Percentiles rank a stretch among this genome's conserved stretches.
Conservation (phyloP, 2,797 vertebrate species). For the Scarus forsteni region DNA sequence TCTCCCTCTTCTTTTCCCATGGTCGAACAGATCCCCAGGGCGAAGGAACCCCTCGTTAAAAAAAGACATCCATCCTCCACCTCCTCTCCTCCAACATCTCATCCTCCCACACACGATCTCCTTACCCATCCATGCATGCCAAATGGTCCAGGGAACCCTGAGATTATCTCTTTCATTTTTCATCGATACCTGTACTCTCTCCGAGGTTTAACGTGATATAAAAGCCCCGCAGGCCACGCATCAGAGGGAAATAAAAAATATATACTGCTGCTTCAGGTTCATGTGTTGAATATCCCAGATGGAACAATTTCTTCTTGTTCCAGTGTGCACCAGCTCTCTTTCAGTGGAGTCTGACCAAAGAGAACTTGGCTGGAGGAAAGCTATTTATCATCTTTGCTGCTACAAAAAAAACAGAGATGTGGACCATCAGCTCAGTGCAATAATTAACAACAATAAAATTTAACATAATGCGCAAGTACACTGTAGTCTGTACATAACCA, state of each 20-base stretch:
- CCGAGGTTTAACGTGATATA: background rate
- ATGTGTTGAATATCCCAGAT: constrained; percentile 9
- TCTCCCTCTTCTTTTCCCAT: constrained; percentile 5
- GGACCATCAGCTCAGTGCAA: too few relatives aligned
- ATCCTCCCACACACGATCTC: constrained; percentile 49
- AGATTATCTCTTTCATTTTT: constrained; percentile 16
- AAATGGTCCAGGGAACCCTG: constrained; percentile 31
- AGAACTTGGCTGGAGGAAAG: background rate
- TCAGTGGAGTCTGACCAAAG: constrained; percentile 1
- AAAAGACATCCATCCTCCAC: constrained; percentile 6
- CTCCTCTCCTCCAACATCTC: constrained; percentile 44
- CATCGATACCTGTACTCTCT: constrained; percentile 5
- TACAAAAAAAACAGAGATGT: too few relatives aligned
- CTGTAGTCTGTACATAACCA: too few relatives aligned
- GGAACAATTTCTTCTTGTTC: constrained; percentile 4
- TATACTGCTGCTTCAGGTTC: constrained; percentile 2
- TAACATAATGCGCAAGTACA: too few relatives aligned
- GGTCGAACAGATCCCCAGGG: constrained; percentile 48
- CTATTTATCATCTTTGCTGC: background rate
- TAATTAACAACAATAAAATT: too few relatives aligned
- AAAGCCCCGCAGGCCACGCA: constrained; percentile 4
- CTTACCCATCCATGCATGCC: constrained; percentile 19
- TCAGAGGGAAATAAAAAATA: background rate
- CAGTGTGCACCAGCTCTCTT: background rate
- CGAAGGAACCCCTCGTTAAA: constrained; percentile 50